phyloP scores from a whole-genome alignment of 2,113 vertebrate genomes.

The Macaca mulatta region DNA sequence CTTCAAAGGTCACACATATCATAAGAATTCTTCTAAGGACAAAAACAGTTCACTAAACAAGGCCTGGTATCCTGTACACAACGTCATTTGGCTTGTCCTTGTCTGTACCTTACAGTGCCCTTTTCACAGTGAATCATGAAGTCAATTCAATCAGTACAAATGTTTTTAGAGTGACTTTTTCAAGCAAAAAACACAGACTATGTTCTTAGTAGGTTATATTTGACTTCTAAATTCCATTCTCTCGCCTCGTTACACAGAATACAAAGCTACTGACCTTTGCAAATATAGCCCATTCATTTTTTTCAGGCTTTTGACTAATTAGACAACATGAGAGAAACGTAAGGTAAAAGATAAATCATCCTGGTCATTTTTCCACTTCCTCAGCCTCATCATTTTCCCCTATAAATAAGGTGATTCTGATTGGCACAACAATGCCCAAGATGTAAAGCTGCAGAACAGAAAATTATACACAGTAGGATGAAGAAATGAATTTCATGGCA shows the following conservation, averaged over 20 bases:
- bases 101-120: slow-evolving; percentile 38
- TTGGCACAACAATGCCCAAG: not conserved
- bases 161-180: slow-evolving; percentile 33
- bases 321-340: slow-evolving; percentile 54
- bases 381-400: not conserved
- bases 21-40: slow-evolving; percentile 12
- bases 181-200: slow-evolving; percentile 37
- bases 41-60: not conserved
- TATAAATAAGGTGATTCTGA: slow-evolving; percentile 15
- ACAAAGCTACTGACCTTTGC: slow-evolving; percentile 74
- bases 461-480: not conserved
- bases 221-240: slow-evolving; percentile 63
- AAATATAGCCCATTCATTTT: slow-evolving; percentile 45
- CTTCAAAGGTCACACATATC: slow-evolving; percentile 66
- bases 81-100: not conserved
- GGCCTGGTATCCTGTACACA: not conserved
- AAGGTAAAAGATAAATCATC: slow-evolving; percentile 49
- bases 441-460: not conserved
- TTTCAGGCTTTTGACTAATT: slow-evolving; percentile 63
- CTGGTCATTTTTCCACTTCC: slow-evolving; percentile 45
- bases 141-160: slow-evolving; percentile 53
- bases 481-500: not conserved
- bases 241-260: slow-evolving; percentile 50
- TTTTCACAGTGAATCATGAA: slow-evolving; percentile 64
- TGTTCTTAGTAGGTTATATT: slow-evolving; percentile 32